Conservation (phyloP, 1,140 invertebrate species). For the Aradophagus sp. region DNA sequence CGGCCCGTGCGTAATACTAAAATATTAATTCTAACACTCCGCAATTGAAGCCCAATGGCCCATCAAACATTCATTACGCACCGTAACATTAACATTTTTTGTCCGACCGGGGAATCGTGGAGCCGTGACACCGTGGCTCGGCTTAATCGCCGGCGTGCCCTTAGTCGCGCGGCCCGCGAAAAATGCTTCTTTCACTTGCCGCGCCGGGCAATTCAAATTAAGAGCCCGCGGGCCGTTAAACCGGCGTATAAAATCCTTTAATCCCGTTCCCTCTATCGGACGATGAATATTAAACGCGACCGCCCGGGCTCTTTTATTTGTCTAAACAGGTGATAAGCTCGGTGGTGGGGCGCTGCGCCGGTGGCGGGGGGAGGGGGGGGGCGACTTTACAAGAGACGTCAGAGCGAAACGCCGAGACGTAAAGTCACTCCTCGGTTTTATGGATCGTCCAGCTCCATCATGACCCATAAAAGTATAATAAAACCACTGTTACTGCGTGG, state of each 20-base stretch:
- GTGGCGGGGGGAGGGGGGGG: conserved; percentile 13
- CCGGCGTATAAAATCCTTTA: conserved; percentile 32
- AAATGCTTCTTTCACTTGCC: conserved; percentile 7
- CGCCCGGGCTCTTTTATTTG: conserved; percentile 41
- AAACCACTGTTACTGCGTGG: conserved; percentile 67
- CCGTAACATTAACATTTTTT: no score
- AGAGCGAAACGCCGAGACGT: conserved; percentile 50
- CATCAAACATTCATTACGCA: no score
- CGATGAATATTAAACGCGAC: conserved; percentile 48
- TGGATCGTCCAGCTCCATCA: conserved; percentile 71
- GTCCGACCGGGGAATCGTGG: no score
- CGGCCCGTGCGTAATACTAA: no score
- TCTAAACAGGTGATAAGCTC: conserved; percentile 44
- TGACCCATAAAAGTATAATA: conserved; percentile 71
- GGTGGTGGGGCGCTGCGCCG: conserved; percentile 1
- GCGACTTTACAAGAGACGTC: conserved; percentile 37
- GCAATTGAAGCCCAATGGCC: no score
- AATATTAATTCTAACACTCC: no score
- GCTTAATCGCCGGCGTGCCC: no score
- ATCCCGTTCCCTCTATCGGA: conserved; percentile 26
- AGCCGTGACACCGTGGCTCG: no score
- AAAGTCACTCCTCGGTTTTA: conserved; percentile 65
- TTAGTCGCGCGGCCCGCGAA: no score
- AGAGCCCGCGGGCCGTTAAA: conserved; percentile 31
- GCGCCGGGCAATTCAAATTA: conserved; percentile 34